phyloP scores from a whole-genome alignment of 2,113 vertebrate species.

The Salvelinus sp. region DNA sequence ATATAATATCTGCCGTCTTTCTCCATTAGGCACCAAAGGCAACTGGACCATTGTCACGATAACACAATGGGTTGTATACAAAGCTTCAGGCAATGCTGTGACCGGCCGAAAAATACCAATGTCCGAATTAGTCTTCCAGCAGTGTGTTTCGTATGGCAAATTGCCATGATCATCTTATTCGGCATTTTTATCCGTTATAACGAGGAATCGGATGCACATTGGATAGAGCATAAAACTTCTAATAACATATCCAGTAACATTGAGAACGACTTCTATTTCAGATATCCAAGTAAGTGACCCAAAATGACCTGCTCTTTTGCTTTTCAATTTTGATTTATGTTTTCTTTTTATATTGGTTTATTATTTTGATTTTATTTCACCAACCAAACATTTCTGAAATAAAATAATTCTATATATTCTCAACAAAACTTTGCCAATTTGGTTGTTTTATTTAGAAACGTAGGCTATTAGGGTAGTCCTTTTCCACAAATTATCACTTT shows the following conservation, averaged over 20 bases:
- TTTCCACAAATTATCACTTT: too few relatives aligned
- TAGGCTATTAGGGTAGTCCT: too few relatives aligned
- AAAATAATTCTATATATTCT: neutral
- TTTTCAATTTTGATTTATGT: neutral
- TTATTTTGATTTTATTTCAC: neutral
- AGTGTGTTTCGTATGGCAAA: constrained; percentile 84
- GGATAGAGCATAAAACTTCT: constrained; percentile 58
- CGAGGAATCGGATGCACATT: constrained; percentile 71
- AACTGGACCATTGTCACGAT: constrained; percentile 34
- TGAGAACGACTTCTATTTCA: constrained; percentile 95
- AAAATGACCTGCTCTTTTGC: neutral
- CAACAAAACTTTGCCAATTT: neutral
- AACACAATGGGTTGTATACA: constrained; percentile 71
- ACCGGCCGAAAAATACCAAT: constrained; percentile 76
- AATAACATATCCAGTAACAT: constrained; percentile 78
- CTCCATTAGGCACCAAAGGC: neutral
- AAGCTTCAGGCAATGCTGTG: constrained; percentile 62
- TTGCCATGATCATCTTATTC: constrained; percentile 88
- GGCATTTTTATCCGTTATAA: constrained; percentile 88
- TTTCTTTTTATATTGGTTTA: neutral
- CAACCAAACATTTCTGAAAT: neutral
- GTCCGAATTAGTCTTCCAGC: constrained; percentile 84
- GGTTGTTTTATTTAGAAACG: too few relatives aligned
- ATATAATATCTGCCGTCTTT: neutral
- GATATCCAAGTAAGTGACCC: constrained; percentile 94